phyloP scores from a whole-genome alignment of 53 echinoderm and acorn worm species.

The Astropecten irregularis region DNA sequence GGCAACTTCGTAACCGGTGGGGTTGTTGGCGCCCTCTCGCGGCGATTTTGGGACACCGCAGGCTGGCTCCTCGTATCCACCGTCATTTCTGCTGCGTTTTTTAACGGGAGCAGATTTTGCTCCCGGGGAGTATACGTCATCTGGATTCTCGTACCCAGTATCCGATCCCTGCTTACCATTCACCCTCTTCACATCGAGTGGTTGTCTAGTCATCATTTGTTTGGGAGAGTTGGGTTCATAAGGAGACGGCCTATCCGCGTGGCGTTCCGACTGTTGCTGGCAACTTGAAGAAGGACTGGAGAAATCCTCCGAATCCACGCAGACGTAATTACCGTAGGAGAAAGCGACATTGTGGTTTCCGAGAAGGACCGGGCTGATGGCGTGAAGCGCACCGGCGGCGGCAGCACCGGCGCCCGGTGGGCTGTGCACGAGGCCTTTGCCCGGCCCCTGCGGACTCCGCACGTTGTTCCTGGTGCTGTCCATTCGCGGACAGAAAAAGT shows the following conservation, averaged over 20 bases:
- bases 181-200: no score
- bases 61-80: slow-evolving; percentile 11
- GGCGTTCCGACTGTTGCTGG: background rate
- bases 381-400: background rate
- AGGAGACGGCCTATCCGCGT: no score
- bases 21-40: background rate
- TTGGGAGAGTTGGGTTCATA: no score
- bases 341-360: slow-evolving; percentile 24
- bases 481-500: slow-evolving; percentile 29
- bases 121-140: background rate
- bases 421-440: background rate
- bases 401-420: background rate
- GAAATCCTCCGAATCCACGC: background rate
- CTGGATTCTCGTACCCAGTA: no score
- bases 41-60: background rate
- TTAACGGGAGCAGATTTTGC: background rate
- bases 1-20: background rate
- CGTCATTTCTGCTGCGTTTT: no score
- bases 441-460: background rate
- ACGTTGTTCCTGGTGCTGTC: background rate
- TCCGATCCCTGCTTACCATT: no score
- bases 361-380: background rate
- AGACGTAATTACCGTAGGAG: slow-evolving; percentile 30
- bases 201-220: no score
- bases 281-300: background rate